A percentile compares a stretch with the other conserved stretches of the same genome.
phyloP scores from a whole-genome alignment of 2,797 vertebrate genomes.

The Falco concolor region DNA sequence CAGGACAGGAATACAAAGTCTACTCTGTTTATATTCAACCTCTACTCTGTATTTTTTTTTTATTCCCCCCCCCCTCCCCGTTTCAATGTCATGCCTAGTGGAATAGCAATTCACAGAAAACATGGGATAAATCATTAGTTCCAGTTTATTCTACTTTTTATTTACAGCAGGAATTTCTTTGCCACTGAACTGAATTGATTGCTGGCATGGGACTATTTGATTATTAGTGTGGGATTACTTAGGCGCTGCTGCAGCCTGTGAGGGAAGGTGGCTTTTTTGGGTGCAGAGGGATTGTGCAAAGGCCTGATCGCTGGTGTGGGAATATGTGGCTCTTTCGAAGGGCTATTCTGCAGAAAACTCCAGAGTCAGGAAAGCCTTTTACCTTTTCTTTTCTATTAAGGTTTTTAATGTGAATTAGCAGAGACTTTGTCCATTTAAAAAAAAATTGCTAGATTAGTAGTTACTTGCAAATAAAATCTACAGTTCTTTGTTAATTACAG shows the following conservation, averaged over 20 bases:
- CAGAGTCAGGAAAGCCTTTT: background rate
- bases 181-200: background rate
- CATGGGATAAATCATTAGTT: conserved; percentile 23
- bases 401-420: background rate
- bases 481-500: background rate
- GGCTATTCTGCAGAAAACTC: background rate
- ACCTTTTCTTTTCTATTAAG: background rate
- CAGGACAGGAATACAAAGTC: conserved; percentile 6
- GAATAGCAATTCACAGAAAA: conserved; percentile 1
- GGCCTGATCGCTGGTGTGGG: background rate
- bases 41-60: background rate
- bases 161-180: conserved; percentile 30
- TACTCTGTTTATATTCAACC: conserved; percentile 16
- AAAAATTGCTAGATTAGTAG: background rate
- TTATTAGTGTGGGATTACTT: conserved; percentile 4
- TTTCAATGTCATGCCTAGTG: background rate
- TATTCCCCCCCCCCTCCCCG: background rate
- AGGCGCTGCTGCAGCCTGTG: background rate
- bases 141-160: conserved; percentile 49
- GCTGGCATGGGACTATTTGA: background rate
- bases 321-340: background rate
- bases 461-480: background rate
- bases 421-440: background rate
- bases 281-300: background rate
- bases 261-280: background rate